A percentile compares a stretch with the other conserved stretches of the same genome.
These are phyloP conservation scores for Podarcis cretensis DNA, from an alignment of 2,113 vertebrate genomes.

Conservation along the genomic window DNA sequence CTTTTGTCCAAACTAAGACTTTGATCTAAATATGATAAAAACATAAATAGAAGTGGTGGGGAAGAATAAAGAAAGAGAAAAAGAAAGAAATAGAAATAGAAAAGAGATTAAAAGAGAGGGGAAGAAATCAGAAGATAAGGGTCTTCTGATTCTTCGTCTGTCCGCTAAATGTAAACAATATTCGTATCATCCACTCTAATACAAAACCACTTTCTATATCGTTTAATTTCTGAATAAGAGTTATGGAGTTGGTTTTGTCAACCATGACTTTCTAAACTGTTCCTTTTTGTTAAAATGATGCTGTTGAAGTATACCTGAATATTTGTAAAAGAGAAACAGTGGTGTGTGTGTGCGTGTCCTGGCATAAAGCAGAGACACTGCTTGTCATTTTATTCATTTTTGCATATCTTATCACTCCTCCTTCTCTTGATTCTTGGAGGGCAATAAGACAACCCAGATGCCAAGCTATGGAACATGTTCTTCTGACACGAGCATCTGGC, in stretches of 20 bases:
- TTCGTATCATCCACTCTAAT: too few species aligned
- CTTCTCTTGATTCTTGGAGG: constrained; percentile 70
- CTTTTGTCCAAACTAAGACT: too few species aligned
- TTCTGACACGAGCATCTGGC: constrained; percentile 76
- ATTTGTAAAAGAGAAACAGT: constrained; percentile 63
- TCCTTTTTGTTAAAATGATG: constrained; percentile 68
- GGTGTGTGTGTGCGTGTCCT: constrained; percentile 48
- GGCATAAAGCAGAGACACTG: constrained; percentile 56
- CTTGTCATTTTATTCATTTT: constrained; percentile 72
- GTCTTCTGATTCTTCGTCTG: too few species aligned
- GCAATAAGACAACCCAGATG: constrained; percentile 74
- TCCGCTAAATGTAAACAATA: too few species aligned
- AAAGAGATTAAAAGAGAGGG: too few species aligned
- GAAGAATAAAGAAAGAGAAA: too few species aligned
- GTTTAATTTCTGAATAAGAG: too few species aligned
- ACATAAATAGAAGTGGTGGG: too few species aligned
- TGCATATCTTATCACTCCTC: constrained; percentile 73
- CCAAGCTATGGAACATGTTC: constrained; percentile 79
- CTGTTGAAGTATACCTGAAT: constrained; percentile 55
- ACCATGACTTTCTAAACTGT: constrained; percentile 60
- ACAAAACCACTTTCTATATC: too few species aligned
- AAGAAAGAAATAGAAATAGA: too few species aligned
- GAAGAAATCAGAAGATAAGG: too few species aligned
- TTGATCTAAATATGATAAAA: too few species aligned
- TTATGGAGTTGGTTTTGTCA: neutral